A percentile compares a stretch with the other conserved stretches of the same genome.
Evolutionary conservation across 2,797 vertebrate genomes (phyloP).

Genomic region (Mus minutoides): DNA sequence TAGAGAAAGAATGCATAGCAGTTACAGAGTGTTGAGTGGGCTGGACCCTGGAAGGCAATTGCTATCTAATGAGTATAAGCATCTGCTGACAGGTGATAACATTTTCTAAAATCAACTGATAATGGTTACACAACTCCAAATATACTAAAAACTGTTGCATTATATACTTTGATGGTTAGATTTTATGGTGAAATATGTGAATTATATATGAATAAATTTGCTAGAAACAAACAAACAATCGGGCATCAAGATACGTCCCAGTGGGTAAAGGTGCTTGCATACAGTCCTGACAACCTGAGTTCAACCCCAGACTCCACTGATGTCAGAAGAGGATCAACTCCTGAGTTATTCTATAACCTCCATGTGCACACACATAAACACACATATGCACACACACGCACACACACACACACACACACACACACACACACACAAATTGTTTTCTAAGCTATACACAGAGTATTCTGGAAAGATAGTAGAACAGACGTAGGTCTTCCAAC

Average conservation of each 20-base stretch:
- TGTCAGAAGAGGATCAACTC: not conserved
- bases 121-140: not conserved
- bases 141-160: not conserved
- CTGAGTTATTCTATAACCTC: not conserved
- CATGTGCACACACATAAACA: not conserved
- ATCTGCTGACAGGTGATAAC: not conserved
- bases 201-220: not conserved
- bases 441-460: not conserved
- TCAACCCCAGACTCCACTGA: not conserved
- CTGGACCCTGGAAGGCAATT: not conserved
- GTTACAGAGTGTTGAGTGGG: not conserved
- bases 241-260: not conserved
- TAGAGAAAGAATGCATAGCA: not conserved
- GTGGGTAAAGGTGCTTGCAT: not conserved
- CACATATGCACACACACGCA: not conserved
- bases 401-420: not conserved
- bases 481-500: not conserved
- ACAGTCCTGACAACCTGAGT: not conserved
- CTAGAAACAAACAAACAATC: not conserved
- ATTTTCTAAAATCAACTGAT: not conserved
- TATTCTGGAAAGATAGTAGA: not conserved
- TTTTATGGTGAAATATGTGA: not conserved
- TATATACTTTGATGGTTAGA: not conserved
- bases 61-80: not conserved
- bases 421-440: not conserved